Evolutionary conservation across 2,113 vertebrate species (phyloP).

Genomic region (Oplegnathus fasciatus): DNA sequence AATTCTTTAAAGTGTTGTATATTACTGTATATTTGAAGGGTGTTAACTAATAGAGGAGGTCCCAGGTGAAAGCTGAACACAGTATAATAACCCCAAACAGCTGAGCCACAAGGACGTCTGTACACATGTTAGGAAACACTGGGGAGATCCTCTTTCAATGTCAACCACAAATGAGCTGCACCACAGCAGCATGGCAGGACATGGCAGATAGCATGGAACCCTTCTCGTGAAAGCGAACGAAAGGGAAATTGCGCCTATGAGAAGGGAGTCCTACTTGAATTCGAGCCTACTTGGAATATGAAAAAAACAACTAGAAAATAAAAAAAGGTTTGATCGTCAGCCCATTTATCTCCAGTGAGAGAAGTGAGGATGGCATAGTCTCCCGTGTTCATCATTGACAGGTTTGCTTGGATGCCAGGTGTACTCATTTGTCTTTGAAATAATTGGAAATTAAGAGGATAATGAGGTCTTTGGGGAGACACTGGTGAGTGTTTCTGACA

Average conservation of each 20-base stretch:
- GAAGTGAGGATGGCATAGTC: slow-evolving; percentile 38
- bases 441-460: slow-evolving; percentile 81
- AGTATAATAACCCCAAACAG: not conserved
- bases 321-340: slow-evolving; percentile 62
- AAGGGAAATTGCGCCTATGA: not conserved
- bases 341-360: slow-evolving; percentile 56
- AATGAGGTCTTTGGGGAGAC: slow-evolving; percentile 80
- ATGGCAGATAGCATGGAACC: not conserved
- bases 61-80: not conserved
- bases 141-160: not conserved
- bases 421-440: slow-evolving; percentile 79
- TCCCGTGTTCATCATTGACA: slow-evolving; percentile 65
- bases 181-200: not conserved
- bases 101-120: not conserved
- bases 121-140: not conserved
- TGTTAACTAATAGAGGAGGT: not conserved
- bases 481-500: slow-evolving; percentile 62
- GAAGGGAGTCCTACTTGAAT: slow-evolving; percentile 43
- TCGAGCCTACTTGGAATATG: slow-evolving; percentile 26
- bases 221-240: not conserved
- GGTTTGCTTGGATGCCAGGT: slow-evolving; percentile 71
- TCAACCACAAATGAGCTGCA: slow-evolving; percentile 22
- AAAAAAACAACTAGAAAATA: not conserved
- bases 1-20: not conserved
- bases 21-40: not conserved